Conservation (phyloP, 1,140 invertebrate genomes). For the Cecropterus lyciades region DNA sequence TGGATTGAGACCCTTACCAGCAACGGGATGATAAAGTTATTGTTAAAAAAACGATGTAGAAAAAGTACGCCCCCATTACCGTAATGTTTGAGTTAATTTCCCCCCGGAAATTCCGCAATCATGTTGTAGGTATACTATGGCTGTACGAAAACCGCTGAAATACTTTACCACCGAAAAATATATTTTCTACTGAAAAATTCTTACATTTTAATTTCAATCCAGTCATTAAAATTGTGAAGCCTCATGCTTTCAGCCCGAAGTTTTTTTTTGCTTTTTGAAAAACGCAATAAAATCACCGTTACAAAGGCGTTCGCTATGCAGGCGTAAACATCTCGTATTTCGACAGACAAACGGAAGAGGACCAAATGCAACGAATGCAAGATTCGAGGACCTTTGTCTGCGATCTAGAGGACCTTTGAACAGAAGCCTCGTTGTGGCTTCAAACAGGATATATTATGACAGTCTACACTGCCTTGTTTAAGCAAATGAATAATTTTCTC, state of each 20-base stretch:
- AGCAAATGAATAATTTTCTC: too few species aligned
- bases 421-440: not conserved
- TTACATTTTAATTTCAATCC: not conserved
- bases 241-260: not conserved
- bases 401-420: not conserved
- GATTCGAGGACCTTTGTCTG: slow-evolving; percentile 15
- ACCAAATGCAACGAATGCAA: slow-evolving; percentile 3
- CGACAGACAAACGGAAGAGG: too few species aligned
- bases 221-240: not conserved
- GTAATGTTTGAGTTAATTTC: too few species aligned
- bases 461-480: too few species aligned
- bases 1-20: too few species aligned
- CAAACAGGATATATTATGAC: not conserved
- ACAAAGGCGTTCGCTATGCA: slow-evolving; percentile 4
- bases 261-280: slow-evolving; percentile 7
- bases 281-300: slow-evolving; percentile 5
- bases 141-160: too few species aligned
- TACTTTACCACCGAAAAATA: too few species aligned
- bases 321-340: slow-evolving; percentile 10
- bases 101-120: too few species aligned
- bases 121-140: too few species aligned
- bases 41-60: too few species aligned
- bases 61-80: too few species aligned
- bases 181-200: not conserved
- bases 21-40: too few species aligned